Percentiles rank a stretch among this genome's conserved stretches.
Conservation (phyloP, 2,113 vertebrate genomes). For the Laticauda colubrina region DNA sequence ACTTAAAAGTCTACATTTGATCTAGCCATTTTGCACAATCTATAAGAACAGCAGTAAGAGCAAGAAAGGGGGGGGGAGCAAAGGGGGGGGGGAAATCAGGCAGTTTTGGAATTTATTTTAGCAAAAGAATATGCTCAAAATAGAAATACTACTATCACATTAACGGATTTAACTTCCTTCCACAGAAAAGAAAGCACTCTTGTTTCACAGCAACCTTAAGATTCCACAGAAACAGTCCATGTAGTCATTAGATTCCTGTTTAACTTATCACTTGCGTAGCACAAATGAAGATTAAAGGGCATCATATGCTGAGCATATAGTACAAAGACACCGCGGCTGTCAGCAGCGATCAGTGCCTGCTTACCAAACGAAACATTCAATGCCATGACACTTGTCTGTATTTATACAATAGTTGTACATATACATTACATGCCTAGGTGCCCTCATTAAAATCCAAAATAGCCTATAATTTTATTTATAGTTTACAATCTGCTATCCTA, state of each 20-base stretch:
- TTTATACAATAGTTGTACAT: constrained; percentile 55
- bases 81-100: constrained; percentile 56
- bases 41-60: constrained; percentile 62
- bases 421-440: constrained; percentile 53
- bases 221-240: constrained; percentile 61
- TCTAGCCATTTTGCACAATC: constrained; percentile 74
- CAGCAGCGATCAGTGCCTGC: constrained; percentile 68
- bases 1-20: constrained; percentile 67
- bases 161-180: constrained; percentile 45
- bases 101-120: constrained; percentile 57
- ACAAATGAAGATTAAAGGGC: constrained; percentile 61
- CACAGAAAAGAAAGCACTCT: constrained; percentile 55
- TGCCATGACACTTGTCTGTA: constrained; percentile 64
- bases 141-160: constrained; percentile 78
- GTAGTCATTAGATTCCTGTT: constrained; percentile 58
- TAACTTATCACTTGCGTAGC: constrained; percentile 60
- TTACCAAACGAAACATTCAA: constrained; percentile 61
- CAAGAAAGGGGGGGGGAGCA: background rate
- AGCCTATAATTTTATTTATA: constrained; percentile 59
- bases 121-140: constrained; percentile 73
- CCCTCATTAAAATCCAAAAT: constrained; percentile 37
- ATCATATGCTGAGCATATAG: constrained; percentile 61
- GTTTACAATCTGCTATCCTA: constrained; percentile 53
- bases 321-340: constrained; percentile 71
- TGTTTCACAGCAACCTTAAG: constrained; percentile 54